Base-by-base conservation (phyloP, 2,113 vertebrate species). In the Peromyscus maniculatus region DNA sequence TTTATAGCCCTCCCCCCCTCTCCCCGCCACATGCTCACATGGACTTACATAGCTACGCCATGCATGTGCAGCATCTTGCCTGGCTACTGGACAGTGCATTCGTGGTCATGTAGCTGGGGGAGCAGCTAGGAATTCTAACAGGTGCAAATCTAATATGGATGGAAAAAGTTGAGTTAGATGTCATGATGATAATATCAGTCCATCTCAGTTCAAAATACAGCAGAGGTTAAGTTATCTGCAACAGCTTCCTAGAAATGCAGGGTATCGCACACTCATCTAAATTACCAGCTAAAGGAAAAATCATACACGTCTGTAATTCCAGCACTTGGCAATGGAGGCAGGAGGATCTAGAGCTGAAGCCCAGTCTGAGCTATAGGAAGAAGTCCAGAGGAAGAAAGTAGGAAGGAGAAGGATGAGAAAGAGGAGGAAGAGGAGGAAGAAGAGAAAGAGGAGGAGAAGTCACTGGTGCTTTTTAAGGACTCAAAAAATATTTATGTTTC, bases 81-180 rank as follows among this genome's bases (percentile, higher is more conserved):
- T 52, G 52, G 52, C 52, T 52, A 52, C 52, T 52, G 52, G 52
- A 52, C 52, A 52, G 52, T 52, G 52, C 52, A 52, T 52, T 52
- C 1, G 52, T 52, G 52, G 52, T 52, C 52, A 52, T 52, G 52
- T 52, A 10, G 52, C 52, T 52, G 52, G 52, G 52, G 52, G 52
- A 52, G 7, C 11, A 52, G 52, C 52, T 52, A 52, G 52, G 52
- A 52, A 52, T 52, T 52, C 10, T 52, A 52, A 87, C 26, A 28
- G 26, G 66, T 67, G 66, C 66, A 69, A 86, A 93, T 88, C 46
- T 78, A 91, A 69, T 64, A 12, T 7, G 26, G 71, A 39, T 80
- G 39, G 31, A 92, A 93, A 96, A 93, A 89, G 36, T 36, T 67
- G 88, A 93, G 83, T 74, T 16, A 77, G 31, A 92, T 96, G 87